Conservation (phyloP, 1,140 invertebrate species). For the Leguminivora glycinivorella region DNA sequence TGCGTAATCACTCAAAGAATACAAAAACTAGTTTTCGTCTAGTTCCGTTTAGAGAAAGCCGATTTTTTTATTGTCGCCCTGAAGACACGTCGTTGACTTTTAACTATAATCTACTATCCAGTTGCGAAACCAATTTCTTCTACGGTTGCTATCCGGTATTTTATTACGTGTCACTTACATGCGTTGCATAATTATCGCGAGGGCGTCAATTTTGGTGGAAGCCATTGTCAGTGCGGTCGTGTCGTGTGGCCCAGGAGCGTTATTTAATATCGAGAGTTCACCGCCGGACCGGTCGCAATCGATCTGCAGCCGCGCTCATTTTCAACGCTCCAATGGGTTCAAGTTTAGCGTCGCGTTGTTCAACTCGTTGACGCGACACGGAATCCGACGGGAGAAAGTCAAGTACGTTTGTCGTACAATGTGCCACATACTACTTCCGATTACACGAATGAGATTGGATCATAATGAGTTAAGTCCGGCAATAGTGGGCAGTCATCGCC, state of each 20-base stretch:
- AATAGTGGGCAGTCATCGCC: conserved; percentile 47
- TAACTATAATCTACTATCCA: neutral
- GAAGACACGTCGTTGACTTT: conserved; percentile 33
- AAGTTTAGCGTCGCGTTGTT: conserved; percentile 63
- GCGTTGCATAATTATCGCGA: conserved; percentile 36
- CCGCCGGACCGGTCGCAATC: conserved; percentile 63
- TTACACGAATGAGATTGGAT: conserved; percentile 65
- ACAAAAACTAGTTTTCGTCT: conserved; percentile 58
- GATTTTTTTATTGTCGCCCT: conserved; percentile 41
- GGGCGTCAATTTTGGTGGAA: conserved; percentile 38
- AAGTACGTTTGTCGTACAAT: conserved; percentile 57
- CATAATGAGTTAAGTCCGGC: conserved; percentile 64
- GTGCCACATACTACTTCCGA: conserved; percentile 63
- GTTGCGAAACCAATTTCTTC: conserved; percentile 16
- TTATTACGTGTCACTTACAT: conserved; percentile 29
- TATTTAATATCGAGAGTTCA: conserved; percentile 57
- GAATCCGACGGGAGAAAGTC: conserved; percentile 73
- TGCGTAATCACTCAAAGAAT: conserved; percentile 59
- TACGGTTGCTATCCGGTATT: conserved; percentile 19
- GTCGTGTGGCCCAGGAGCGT: conserved; percentile 50
- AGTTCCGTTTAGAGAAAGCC: conserved; percentile 64
- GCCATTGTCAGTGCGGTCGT: conserved; percentile 32
- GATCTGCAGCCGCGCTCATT: conserved; percentile 54
- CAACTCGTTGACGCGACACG: conserved; percentile 67
- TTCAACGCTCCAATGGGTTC: conserved; percentile 61